These are phyloP conservation scores for Pristionchus arcanus DNA, from an alignment of 2,888 invertebrate genomes.

Conservation along the genomic window DNA sequence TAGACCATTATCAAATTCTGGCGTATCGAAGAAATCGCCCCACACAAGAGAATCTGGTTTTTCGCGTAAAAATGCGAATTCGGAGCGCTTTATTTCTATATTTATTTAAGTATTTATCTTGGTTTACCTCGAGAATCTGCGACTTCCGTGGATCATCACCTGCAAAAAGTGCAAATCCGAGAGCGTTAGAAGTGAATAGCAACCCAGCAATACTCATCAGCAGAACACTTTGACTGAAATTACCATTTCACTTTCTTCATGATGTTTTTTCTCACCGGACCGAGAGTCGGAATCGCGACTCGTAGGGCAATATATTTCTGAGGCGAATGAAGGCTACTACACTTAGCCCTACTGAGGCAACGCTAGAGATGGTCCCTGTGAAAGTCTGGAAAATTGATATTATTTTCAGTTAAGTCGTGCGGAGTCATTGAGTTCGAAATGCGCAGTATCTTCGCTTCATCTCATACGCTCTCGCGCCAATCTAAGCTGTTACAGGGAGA, in stretches of 20 bases:
- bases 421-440: too few relatives aligned
- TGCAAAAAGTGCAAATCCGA: neutral
- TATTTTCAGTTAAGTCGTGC: too few relatives aligned
- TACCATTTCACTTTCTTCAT: too few relatives aligned
- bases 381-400: too few relatives aligned
- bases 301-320: neutral
- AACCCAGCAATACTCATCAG: neutral
- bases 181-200: neutral
- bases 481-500: too few relatives aligned
- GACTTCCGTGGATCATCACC: neutral
- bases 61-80: neutral
- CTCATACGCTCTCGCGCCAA: too few relatives aligned
- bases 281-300: neutral
- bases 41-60: neutral
- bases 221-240: neutral
- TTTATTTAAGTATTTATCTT: too few relatives aligned
- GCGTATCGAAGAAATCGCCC: slow-evolving; percentile 6
- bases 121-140: too few relatives aligned
- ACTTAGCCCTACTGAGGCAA: neutral
- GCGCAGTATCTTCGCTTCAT: too few relatives aligned
- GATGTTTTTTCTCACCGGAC: neutral
- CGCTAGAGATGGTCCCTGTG: too few relatives aligned
- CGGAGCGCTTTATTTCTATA: neutral
- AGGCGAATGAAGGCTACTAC: neutral
- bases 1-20: neutral